Conservation (phyloP, 2,113 vertebrate genomes). For the Carassius gibelio region DNA sequence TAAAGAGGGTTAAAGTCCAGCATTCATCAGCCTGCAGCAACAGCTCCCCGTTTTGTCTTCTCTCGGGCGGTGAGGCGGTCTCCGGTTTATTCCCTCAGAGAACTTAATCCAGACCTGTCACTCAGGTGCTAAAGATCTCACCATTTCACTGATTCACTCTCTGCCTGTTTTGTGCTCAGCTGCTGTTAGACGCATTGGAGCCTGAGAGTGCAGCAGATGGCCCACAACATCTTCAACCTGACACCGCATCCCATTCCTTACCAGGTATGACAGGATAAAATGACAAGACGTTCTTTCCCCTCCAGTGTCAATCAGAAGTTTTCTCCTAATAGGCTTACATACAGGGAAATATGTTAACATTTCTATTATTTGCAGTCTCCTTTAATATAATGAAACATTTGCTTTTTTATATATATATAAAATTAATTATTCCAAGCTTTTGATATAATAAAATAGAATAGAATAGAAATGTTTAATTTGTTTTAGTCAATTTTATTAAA, state of each 20-base stretch:
- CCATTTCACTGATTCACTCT: constrained; percentile 2
- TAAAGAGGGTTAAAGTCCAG: constrained; percentile 18
- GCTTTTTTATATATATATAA: too few relatives aligned
- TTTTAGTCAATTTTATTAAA: too few relatives aligned
- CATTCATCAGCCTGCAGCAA: neutral
- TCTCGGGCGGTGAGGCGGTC: neutral
- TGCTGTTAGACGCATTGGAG: neutral
- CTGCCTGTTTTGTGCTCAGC: neutral
- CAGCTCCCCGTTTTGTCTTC: neutral
- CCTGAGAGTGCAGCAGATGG: constrained; percentile 5
- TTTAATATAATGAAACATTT: neutral
- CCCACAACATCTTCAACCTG: neutral
- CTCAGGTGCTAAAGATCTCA: too few relatives aligned
- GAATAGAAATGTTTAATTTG: too few relatives aligned
- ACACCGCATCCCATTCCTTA: neutral
- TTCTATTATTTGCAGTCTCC: neutral
- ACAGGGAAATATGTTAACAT: neutral
- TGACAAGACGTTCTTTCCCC: neutral
- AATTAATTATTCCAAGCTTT: too few relatives aligned
- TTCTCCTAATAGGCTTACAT: neutral
- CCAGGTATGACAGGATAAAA: neutral
- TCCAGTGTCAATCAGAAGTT: neutral
- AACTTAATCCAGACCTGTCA: constrained; percentile 12
- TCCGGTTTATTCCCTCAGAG: neutral
- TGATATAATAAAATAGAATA: too few relatives aligned